A percentile compares a stretch with the other conserved stretches of the same genome.
phyloP scores from a whole-genome alignment of 1,140 invertebrate genomes.

The Formica exsecta region DNA sequence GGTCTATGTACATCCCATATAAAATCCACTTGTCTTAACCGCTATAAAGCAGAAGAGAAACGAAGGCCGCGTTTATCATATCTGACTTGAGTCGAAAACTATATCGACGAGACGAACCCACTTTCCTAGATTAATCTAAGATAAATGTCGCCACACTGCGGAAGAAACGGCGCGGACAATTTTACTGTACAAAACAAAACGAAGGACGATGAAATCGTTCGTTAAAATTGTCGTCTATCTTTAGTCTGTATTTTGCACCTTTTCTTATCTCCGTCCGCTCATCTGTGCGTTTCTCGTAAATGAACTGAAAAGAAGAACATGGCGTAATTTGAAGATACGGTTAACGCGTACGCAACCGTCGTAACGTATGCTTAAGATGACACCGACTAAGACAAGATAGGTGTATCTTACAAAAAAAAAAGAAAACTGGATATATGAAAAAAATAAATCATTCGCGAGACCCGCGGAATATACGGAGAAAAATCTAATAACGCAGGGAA shows the following conservation, averaged over 20 bases:
- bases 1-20: constrained; percentile 5
- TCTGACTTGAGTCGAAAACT: constrained; percentile 53
- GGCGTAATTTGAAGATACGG: constrained; percentile 62
- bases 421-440: neutral
- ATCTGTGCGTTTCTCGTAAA: constrained; percentile 47
- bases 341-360: constrained; percentile 58
- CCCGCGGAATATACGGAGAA: neutral
- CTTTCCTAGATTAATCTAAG: constrained; percentile 64
- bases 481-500: neutral
- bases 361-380: constrained; percentile 59
- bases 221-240: constrained; percentile 18
- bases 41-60: constrained; percentile 43
- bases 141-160: constrained; percentile 34
- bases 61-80: constrained; percentile 35
- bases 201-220: neutral
- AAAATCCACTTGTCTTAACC: constrained; percentile 22
- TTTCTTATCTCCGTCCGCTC: neutral
- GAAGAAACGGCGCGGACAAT: constrained; percentile 39
- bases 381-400: constrained; percentile 47
- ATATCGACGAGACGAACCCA: constrained; percentile 40
- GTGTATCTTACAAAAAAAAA: neutral
- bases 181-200: constrained; percentile 46
- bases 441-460: constrained; percentile 13
- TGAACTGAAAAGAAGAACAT: constrained; percentile 43
- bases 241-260: constrained; percentile 10